These are phyloP conservation scores for Hemithea aestivaria DNA, from an alignment of 2,888 invertebrate genomes.

Conservation along the genomic window DNA sequence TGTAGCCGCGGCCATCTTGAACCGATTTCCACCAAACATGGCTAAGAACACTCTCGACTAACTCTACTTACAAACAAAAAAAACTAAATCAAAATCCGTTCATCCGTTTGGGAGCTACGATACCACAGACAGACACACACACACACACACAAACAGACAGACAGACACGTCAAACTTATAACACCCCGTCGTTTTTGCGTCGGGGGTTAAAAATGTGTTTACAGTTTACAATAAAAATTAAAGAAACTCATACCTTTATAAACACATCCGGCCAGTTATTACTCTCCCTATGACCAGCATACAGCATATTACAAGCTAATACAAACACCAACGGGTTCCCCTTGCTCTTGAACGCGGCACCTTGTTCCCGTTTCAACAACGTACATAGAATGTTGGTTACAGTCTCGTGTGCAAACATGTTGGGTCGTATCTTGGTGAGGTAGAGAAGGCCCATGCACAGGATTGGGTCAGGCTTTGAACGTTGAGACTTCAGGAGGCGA, in stretches of 20 bases:
- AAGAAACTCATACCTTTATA: conserved; percentile 82
- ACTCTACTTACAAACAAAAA: no score
- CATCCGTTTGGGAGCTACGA: no score
- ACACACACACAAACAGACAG: no score
- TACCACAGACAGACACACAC: no score
- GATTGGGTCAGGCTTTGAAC: conserved; percentile 90
- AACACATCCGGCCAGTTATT: conserved; percentile 95
- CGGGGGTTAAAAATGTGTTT: no score
- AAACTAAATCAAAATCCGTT: no score
- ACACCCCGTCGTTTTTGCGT: no score
- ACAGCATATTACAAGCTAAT: conserved; percentile 89
- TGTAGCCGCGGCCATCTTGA: no score
- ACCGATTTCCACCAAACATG: no score
- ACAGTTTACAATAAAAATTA: no score
- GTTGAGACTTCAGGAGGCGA: conserved; percentile 85
- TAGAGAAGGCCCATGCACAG: conserved; percentile 88
- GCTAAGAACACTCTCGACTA: no score
- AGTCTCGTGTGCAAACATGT: conserved; percentile 86
- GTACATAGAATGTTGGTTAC: conserved; percentile 89
- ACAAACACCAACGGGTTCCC: conserved; percentile 89
- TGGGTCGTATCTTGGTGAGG: conserved; percentile 88
- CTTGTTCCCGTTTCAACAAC: conserved; percentile 87
- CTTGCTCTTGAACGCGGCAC: conserved; percentile 85
- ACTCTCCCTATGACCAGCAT: conserved; percentile 89
- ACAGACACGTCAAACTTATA: no score